Evolutionary conservation across 2,888 invertebrate genomes (phyloP), one percentile per base, ranked within the genome.

Genomic region (Oscheius sp.): DNA sequence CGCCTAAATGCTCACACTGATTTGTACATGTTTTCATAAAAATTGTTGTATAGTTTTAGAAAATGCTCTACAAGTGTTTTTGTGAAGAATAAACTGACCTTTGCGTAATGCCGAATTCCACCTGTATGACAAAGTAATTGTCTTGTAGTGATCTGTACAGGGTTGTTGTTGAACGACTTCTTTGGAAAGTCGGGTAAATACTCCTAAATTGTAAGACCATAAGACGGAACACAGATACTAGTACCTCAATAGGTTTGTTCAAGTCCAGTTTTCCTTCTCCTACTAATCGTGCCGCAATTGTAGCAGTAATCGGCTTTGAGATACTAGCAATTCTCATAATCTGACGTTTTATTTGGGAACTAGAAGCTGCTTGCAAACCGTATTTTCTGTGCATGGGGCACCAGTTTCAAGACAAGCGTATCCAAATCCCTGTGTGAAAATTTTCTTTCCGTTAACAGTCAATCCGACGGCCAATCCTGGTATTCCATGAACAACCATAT

Each of bases 321-420:
- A 92, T 92, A 82, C 92, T 92, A 53, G 92, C 92, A 73, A 92
- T 92, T 50, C 92, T 88, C 90, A 92, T 91, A 0, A 92, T 90
- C 21, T 91, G 42, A 33, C 57, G 11, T 0, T 29, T 10, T 29
- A 47, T 63, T 62, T 50, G 2, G 62, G 9, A 50, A 1, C 13
- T 32, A 5, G 11, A 13, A 42, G 10, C 4, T 21, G 48, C 13
- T 55, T 29, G 55, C 53, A 32, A 37, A 75, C 75, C 32, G 79
- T 79, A 35, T 80, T 57, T 9, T 66, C 65, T 68, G 35, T 77
- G 70, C 81, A 81, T 32, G 11, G 47, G 11, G 76, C 55, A 3
- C 65, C 66, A 77, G 92, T 92, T 86, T 92, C 92, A 1, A 92
- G 84, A 83, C 92, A 92, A 42, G 92, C 87, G 84, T 89, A 91